A percentile compares a stretch with the other conserved stretches of the same genome.
These are phyloP conservation scores for Crotalus viridis DNA, from an alignment of 2,113 vertebrate genomes.

Conservation along the genomic window DNA sequence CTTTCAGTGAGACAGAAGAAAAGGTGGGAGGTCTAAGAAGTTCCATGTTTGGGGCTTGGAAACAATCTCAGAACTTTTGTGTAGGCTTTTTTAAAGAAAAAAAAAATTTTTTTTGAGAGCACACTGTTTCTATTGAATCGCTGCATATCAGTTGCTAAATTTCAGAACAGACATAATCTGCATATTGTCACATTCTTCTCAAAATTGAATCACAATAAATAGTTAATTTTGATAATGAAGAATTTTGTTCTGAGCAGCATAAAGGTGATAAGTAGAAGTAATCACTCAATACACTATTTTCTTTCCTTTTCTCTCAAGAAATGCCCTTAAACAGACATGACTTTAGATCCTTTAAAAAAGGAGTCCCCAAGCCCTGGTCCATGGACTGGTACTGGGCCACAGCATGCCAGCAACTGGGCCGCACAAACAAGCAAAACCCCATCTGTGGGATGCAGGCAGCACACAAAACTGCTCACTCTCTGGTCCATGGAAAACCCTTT, in stretches of 20 bases:
- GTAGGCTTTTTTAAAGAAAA: neutral
- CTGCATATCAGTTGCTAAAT: neutral
- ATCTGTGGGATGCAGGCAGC: too few species aligned
- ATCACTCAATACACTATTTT: fast-evolving
- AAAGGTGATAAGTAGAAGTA: neutral
- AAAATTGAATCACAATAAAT: conserved; percentile 13
- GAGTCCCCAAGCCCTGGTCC: too few species aligned
- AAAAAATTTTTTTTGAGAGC: neutral
- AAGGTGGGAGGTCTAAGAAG: neutral
- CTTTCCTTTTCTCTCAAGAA: neutral
- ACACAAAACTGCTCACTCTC: too few species aligned
- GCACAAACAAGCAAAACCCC: too few species aligned
- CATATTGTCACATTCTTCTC: neutral
- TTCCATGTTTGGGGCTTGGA: neutral
- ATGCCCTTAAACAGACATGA: neutral
- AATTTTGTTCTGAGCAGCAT: neutral
- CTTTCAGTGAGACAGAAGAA: neutral
- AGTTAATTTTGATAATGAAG: neutral
- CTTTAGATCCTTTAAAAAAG: neutral
- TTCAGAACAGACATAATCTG: conserved; percentile 30
- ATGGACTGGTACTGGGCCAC: too few species aligned
- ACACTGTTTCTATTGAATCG: neutral
- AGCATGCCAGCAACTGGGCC: too few species aligned
- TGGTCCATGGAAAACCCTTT: too few species aligned
- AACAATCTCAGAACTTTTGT: neutral